Evolutionary conservation across 2,797 vertebrate genomes (phyloP).

Genomic region (Epinephelus malabaricus): DNA sequence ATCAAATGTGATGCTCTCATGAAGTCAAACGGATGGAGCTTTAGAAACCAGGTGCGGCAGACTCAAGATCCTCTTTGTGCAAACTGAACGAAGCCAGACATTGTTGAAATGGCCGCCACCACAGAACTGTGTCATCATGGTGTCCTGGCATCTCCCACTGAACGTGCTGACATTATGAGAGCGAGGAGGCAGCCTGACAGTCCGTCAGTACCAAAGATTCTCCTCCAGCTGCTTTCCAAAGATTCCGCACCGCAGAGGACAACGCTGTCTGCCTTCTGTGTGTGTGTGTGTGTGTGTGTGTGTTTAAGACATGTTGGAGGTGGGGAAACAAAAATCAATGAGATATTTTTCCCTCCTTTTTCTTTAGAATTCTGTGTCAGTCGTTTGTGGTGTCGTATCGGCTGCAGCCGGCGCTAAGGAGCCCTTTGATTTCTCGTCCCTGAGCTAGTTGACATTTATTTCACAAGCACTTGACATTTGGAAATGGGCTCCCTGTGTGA

Average conservation of each 20-base stretch:
- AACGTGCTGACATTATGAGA: conserved; percentile 5
- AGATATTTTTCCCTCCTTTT: neutral
- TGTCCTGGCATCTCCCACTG: neutral
- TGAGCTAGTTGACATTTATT: conserved; percentile 79
- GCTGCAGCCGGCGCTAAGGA: conserved; percentile 45
- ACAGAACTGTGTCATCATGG: neutral
- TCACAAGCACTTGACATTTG: conserved; percentile 81
- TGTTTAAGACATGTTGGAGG: conserved; percentile 3
- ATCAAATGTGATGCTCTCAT: neutral
- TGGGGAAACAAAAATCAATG: conserved; percentile 18
- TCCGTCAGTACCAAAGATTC: conserved; percentile 10
- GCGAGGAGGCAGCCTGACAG: conserved; percentile 8
- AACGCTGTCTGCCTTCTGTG: neutral
- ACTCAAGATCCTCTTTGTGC: neutral
- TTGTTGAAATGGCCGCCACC: neutral
- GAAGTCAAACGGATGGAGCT: too few species aligned
- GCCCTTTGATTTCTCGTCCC: conserved; percentile 68
- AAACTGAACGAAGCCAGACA: neutral
- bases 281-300: conserved; percentile 14
- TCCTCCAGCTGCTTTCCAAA: conserved; percentile 23
- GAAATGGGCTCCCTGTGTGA: conserved; percentile 57
- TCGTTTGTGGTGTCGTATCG: conserved; percentile 13
- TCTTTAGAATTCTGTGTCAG: neutral
- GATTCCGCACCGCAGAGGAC: neutral
- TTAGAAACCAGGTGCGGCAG: neutral